Evolutionary conservation across 2,888 invertebrate genomes (phyloP).

Genomic region (Chrysomela aeneicollis): DNA sequence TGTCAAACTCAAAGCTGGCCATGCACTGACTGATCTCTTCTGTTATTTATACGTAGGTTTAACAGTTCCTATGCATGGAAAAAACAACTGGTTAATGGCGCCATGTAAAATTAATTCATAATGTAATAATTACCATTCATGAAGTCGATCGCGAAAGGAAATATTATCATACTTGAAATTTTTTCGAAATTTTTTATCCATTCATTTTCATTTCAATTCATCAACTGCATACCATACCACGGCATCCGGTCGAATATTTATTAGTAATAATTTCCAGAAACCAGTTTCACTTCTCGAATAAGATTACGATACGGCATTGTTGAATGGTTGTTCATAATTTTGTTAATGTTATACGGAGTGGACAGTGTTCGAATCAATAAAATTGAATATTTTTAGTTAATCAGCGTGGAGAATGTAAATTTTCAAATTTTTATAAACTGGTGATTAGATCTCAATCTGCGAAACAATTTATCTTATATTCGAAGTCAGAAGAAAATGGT

Average conservation of each 20-base stretch:
- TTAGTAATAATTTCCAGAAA: conserved; percentile 2
- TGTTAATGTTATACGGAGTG: neutral
- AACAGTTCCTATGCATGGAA: neutral
- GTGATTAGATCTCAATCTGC: too few relatives aligned
- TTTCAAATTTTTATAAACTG: too few relatives aligned
- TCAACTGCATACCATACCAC: conserved; percentile 5
- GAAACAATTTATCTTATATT: too few relatives aligned
- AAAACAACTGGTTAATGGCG: neutral
- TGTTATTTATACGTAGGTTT: too few relatives aligned
- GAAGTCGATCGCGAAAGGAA: neutral
- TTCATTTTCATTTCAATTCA: neutral
- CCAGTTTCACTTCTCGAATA: conserved; percentile 2
- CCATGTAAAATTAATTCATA: neutral
- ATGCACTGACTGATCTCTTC: too few relatives aligned
- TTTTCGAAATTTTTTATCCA: neutral
- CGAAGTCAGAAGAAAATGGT: too few relatives aligned
- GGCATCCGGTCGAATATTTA: neutral
- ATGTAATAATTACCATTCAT: conserved; percentile 2
- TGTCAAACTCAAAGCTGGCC: too few relatives aligned
- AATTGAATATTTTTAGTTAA: too few relatives aligned
- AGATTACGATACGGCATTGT: conserved; percentile 5
- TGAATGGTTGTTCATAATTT: conserved; percentile 6
- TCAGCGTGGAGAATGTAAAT: too few relatives aligned
- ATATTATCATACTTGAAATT: neutral
- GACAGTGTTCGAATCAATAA: neutral